Evolutionary conservation across 92 coral and sea anemone genomes (phyloP).

Genomic region (Anthopleura xanthogrammica): DNA sequence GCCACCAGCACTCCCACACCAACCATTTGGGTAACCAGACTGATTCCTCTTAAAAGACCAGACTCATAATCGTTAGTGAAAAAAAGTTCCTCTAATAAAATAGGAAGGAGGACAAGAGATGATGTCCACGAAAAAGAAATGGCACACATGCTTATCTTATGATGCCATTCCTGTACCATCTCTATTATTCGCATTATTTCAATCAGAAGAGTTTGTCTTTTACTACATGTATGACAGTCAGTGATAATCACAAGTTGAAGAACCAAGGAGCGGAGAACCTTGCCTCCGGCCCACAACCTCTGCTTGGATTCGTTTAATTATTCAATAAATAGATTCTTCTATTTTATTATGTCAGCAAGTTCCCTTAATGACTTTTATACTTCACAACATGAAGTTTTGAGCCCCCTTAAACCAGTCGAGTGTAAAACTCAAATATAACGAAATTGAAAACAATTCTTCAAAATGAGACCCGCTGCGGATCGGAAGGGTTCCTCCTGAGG

Average conservation of each 20-base stretch:
- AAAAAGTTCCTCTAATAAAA: conserved; percentile 1
- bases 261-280: background rate
- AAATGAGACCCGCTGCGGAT: background rate
- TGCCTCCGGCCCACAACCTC: conserved; percentile 36
- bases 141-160: background rate
- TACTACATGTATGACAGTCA: background rate
- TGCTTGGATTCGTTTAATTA: conserved; percentile 87
- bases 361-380: conserved; percentile 70
- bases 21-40: conserved; percentile 15
- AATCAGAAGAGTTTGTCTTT: conserved; percentile 3
- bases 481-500: conserved; percentile 1
- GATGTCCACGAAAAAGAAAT: background rate
- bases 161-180: conserved; percentile 17
- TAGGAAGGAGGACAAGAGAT: background rate
- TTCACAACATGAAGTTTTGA: conserved; percentile 6
- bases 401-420: conserved; percentile 13
- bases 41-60: background rate
- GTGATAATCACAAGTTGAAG: conserved; percentile 10
- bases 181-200: conserved; percentile 5
- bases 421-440: conserved; percentile 3
- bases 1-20: conserved; percentile 50
- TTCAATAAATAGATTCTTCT: conserved; percentile 76
- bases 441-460: background rate
- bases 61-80: conserved; percentile 4
- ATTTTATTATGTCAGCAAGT: conserved; percentile 84